Base-by-base conservation (phyloP, 2,797 vertebrate species). In the Acanthurus leucopareius region DNA sequence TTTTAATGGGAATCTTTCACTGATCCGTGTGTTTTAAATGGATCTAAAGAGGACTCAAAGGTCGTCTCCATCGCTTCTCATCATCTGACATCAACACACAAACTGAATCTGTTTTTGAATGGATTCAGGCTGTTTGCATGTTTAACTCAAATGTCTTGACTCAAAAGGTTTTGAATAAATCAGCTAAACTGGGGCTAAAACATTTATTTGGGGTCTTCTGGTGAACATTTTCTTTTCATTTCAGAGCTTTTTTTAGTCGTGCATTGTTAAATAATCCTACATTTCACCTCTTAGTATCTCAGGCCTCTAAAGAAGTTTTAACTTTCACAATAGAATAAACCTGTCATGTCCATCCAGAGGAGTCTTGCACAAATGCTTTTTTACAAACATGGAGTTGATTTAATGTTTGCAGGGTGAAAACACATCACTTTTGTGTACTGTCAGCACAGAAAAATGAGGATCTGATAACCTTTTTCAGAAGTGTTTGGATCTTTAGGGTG, bases 361-460 rank as follows among this genome's bases (percentile, higher is more conserved):
- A 68, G 64, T 61, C 62, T 42, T 51, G n/a, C 22, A 45, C 45
- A 69, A 13, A 80, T 77, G 11, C 52, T 69, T 15, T 54, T 73
- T 73, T 85, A 25, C 28, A 63, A 53, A 32, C n/a, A 11, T 57
- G 22, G 51, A 73, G 38, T 42, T 75, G 56, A 64, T 75, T 5
- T 13, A 4, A 15, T 48, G 17, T 52, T 19, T 57, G 38, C 9
- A 54, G 38, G 57, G 32, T n/a, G n/a, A 5, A 28, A 60, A 62
- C 15, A 52, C 9, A 2, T 56, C 2, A 2, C 62, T 71, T 69
- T 74, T 53, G 38, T 19, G 45, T 9, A 44, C 20, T 44, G 6
- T 63, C 48, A 72, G 47, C 44, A 7, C 1, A 6, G 40, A 16
- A 17, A 67, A 53, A 68, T 72, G 10, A 74, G 57, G 44, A 22